Conservation (phyloP, 1,140 invertebrate species). For the Spodoptera frugiperda region DNA sequence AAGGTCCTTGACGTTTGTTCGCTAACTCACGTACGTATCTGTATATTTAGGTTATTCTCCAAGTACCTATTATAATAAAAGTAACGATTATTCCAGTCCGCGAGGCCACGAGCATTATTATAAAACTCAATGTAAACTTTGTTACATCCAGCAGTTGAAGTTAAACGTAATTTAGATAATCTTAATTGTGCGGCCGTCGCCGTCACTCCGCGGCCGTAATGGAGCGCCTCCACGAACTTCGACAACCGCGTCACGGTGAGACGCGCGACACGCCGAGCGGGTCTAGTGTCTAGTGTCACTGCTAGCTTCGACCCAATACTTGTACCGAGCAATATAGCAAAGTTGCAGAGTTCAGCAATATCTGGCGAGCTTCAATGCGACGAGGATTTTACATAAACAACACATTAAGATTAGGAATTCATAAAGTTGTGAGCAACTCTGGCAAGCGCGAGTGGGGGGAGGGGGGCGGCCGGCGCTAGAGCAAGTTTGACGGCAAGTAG, state of each 20-base stretch:
- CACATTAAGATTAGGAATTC: conserved; percentile 46
- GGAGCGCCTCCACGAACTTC: too few species aligned
- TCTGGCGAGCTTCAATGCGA: conserved; percentile 17
- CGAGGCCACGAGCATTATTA: too few species aligned
- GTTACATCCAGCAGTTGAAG: too few species aligned
- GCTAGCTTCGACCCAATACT: not conserved
- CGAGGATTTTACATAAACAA: conserved; percentile 42
- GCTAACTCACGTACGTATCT: too few species aligned
- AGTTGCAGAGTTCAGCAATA: conserved; percentile 18
- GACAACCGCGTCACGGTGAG: not conserved
- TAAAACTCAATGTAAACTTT: too few species aligned
- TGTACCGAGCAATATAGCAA: not conserved
- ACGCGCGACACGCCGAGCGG: not conserved
- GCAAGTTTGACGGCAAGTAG: conserved; percentile 11
- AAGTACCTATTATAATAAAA: too few species aligned
- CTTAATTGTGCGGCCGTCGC: too few species aligned
- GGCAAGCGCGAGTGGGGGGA: not conserved
- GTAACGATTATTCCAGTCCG: too few species aligned
- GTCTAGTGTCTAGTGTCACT: not conserved
- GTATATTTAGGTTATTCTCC: too few species aligned
- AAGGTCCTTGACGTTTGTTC: too few species aligned
- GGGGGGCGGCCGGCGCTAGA: not conserved
- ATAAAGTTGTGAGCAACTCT: conserved; percentile 27
- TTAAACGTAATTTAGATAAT: too few species aligned
- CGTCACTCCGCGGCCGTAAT: too few species aligned